Evolutionary conservation across 2,888 invertebrate species (phyloP), one percentile per base, ranked within the genome.

Genomic region (Drosophila neotestacea): DNA sequence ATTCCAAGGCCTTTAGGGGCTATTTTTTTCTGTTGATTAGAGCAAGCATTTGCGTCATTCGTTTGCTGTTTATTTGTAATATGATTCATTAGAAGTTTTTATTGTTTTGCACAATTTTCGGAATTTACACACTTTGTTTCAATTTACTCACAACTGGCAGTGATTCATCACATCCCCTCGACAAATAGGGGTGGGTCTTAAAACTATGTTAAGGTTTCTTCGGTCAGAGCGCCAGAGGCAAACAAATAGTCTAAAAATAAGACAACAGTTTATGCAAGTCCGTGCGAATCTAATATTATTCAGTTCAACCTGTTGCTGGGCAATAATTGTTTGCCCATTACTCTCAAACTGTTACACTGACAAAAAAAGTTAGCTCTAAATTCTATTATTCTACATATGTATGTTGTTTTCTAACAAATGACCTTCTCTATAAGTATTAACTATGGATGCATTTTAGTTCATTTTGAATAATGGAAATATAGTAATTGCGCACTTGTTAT

Each of bases 21-120:
- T 30, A 30, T 47, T 44, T n/a, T 54, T 48, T 36, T 36, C 28
- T 64, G 54, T 47, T 47, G 65, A 68, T 76, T 70, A 59, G 58
- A 22, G 9, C n/a, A 44, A 42, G 46, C 16, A 7, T 32, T 47
- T 79, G 83, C 80, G 83, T 60, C 60, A 68, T 30, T n/a, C 6
- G 39, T 34, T 56, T 38, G 47, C 59, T 6, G 34, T 63, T 79
- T 68, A 58, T 51, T 65, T 63, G 66, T 64, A 50, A 64, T 46
- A 44, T 79, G 81, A 78, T 16, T 79, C 78, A 78, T 2, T 47
- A 28, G 22, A 34, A 34, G 56, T 27, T 36, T 50, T 36, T 22
- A 50, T 13, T 39, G 46, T 32, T 62, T 58, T 28, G 11, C 16
- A 44, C 47, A 55, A 38, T 41, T 54, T 69, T 38, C 41, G 34